Evolutionary conservation across 2,797 vertebrate species (phyloP).

Genomic region (Lutra lutra): DNA sequence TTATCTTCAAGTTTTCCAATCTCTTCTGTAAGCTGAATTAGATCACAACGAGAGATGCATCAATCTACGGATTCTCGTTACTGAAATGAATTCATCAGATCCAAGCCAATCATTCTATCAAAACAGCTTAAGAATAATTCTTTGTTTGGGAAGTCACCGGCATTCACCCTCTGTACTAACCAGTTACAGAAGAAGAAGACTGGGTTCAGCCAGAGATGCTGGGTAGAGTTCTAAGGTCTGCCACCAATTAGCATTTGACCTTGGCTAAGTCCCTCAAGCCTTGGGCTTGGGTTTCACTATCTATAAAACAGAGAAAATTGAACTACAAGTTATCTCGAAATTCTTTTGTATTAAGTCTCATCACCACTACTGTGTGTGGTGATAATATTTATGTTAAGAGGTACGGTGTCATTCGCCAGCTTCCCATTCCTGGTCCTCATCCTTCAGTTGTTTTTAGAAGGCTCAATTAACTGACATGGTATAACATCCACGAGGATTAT

Average conservation of each 20-base stretch:
- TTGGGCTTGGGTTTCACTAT: background rate
- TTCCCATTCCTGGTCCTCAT: background rate
- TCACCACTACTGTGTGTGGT: background rate
- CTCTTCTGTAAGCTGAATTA: constrained; percentile 92
- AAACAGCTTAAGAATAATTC: background rate
- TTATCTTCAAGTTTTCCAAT: constrained; percentile 93
- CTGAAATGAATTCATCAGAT: background rate
- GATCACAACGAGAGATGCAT: constrained; percentile 61
- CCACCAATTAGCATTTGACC: background rate
- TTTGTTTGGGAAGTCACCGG: background rate
- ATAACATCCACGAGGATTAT: background rate
- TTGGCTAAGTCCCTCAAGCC: background rate
- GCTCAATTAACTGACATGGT: background rate
- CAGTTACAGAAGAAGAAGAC: background rate
- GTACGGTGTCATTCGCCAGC: background rate
- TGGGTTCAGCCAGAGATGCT: background rate
- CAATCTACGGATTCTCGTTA: background rate
- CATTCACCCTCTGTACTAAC: background rate
- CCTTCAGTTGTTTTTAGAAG: background rate
- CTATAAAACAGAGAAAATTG: background rate
- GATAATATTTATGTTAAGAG: background rate
- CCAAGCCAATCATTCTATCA: background rate
- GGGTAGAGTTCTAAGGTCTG: background rate
- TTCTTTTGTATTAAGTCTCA: background rate
- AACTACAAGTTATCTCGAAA: background rate